A percentile compares a stretch with the other conserved stretches of the same genome.
These are phyloP conservation scores for Triplophysa yarkandensis DNA, from an alignment of 2,797 vertebrate genomes.

Conservation along the genomic window DNA sequence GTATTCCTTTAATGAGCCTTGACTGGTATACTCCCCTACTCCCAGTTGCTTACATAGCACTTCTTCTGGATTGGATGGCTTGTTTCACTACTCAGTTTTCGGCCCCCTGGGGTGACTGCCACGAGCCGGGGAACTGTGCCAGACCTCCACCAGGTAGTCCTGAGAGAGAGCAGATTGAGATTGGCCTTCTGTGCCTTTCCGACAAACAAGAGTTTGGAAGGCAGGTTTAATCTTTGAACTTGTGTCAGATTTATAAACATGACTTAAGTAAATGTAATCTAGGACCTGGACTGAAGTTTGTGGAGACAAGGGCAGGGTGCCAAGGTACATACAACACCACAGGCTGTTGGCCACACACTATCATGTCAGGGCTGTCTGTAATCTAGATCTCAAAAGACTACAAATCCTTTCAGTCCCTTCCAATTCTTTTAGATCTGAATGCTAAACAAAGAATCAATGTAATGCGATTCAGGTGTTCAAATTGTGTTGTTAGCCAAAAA, in stretches of 20 bases:
- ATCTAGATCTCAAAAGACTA: constrained; percentile 25
- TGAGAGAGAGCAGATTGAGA: constrained; percentile 21
- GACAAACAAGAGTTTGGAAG: constrained; percentile 39
- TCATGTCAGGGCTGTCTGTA: constrained; percentile 31
- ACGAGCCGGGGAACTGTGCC: constrained; percentile 40
- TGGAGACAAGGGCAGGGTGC: constrained; percentile 39
- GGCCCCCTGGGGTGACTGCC: constrained; percentile 41
- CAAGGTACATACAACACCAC: constrained; percentile 47
- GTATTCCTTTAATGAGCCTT: constrained; percentile 59
- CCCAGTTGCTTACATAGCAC: constrained; percentile 49
- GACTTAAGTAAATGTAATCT: constrained; percentile 35
- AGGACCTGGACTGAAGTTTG: constrained; percentile 35
- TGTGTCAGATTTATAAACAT: constrained; percentile 51
- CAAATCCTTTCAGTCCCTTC: constrained; percentile 7
- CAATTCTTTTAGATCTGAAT: constrained; percentile 9
- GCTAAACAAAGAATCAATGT: not conserved
- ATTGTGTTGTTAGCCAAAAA: not conserved
- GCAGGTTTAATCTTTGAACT: constrained; percentile 29
- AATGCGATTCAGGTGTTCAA: not conserved
- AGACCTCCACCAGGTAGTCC: constrained; percentile 49
- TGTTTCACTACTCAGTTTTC: constrained; percentile 48
- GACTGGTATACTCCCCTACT: constrained; percentile 44
- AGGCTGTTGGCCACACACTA: constrained; percentile 53
- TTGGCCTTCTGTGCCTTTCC: constrained; percentile 31
- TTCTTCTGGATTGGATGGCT: constrained; percentile 45